These are phyloP conservation scores for Scomberomorus guttatus DNA, from an alignment of 2,797 vertebrate species.

Conservation along the genomic window DNA sequence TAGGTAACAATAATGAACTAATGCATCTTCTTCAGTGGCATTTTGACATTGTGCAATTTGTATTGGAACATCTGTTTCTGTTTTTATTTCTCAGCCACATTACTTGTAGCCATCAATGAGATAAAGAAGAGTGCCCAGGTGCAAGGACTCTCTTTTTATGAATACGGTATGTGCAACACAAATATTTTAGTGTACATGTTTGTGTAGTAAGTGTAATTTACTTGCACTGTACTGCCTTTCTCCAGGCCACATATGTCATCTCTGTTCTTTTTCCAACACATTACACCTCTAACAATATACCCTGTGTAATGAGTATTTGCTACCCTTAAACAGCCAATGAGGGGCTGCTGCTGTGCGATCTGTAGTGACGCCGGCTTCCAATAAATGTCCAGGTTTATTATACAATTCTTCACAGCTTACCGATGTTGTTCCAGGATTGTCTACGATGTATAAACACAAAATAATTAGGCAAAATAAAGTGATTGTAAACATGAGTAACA, in stretches of 20 bases:
- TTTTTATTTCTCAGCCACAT: slow-evolving; percentile 89
- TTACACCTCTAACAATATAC: too few species aligned
- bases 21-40: background rate
- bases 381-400: too few species aligned
- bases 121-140: slow-evolving; percentile 91
- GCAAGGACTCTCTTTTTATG: slow-evolving; percentile 92
- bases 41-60: background rate
- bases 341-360: too few species aligned
- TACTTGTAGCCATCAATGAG: slow-evolving; percentile 97
- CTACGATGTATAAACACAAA: background rate
- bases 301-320: too few species aligned
- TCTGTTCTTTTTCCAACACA: too few species aligned
- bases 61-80: slow-evolving; percentile 19
- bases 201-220: background rate
- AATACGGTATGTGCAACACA: slow-evolving; percentile 91
- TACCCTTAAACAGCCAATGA: too few species aligned
- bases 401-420: too few species aligned
- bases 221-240: too few species aligned
- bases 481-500: too few species aligned
- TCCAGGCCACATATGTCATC: too few species aligned
- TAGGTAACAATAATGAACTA: slow-evolving; percentile 64
- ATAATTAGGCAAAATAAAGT: background rate
- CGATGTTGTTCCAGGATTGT: background rate
- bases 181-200: background rate
- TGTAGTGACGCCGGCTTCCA: too few species aligned